Percentiles rank a stretch among this genome's conserved stretches.
Evolutionary conservation across 2,888 invertebrate genomes (phyloP).

Genomic region (Aplocera efformata): DNA sequence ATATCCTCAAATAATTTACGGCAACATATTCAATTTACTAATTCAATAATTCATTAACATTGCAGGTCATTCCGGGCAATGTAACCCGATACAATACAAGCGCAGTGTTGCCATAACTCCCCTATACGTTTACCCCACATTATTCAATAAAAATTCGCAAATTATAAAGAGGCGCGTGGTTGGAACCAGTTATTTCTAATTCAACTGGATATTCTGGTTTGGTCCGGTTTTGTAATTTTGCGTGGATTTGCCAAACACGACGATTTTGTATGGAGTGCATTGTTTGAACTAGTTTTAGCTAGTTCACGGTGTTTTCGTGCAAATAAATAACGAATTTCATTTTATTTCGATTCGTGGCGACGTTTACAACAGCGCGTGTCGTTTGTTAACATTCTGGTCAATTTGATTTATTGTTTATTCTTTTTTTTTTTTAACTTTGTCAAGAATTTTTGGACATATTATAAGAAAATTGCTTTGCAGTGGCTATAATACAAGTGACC

Average conservation of each 20-base stretch:
- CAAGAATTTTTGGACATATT: no score
- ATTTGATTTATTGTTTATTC: no score
- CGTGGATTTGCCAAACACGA: constrained; percentile 65
- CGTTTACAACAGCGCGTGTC: constrained; percentile 4
- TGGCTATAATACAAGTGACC: no score
- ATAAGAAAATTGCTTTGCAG: no score
- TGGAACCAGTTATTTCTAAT: constrained; percentile 52
- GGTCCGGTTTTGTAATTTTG: constrained; percentile 47
- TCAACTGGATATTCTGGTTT: constrained; percentile 67
- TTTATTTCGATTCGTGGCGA: constrained; percentile 14
- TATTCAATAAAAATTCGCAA: constrained; percentile 45
- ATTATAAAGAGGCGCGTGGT: constrained; percentile 68
- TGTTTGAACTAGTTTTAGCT: constrained; percentile 54
- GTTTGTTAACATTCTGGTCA: background rate
- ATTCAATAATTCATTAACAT: constrained; percentile 71
- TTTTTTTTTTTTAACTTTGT: no score
- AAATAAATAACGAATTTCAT: constrained; percentile 35
- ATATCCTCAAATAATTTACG: constrained; percentile 40
- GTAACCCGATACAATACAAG: constrained; percentile 41
- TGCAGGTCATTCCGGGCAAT: constrained; percentile 70
- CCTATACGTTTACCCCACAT: constrained; percentile 27
- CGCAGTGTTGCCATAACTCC: constrained; percentile 46
- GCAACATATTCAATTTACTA: constrained; percentile 61
- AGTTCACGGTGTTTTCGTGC: constrained; percentile 52
- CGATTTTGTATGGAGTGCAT: constrained; percentile 57